These are phyloP conservation scores for Ostrea denselamellosa DNA, from an alignment of 1,140 invertebrate genomes.

Conservation along the genomic window DNA sequence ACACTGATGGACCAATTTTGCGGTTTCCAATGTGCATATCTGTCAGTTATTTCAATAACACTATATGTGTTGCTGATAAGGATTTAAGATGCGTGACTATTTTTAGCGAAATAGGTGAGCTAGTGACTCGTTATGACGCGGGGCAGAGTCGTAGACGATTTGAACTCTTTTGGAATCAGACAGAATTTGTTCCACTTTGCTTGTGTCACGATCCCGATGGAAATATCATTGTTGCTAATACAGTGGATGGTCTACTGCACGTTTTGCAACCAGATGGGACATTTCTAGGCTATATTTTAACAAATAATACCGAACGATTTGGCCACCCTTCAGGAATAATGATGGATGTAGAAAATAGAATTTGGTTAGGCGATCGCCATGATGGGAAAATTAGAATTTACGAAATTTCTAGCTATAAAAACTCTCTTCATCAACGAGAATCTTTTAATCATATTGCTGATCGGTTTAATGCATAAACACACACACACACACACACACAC, in stretches of 20 bases:
- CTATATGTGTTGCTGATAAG: constrained; percentile 6
- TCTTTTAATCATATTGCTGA: background rate
- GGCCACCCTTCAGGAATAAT: background rate
- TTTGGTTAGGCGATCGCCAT: constrained; percentile 25
- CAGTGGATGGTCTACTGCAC: background rate
- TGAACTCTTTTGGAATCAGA: background rate
- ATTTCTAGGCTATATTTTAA: constrained; percentile 38
- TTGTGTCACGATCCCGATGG: constrained; percentile 31
- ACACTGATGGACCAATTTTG: background rate
- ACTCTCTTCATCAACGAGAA: background rate
- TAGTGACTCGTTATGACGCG: background rate
- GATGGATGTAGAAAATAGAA: background rate
- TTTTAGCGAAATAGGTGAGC: background rate
- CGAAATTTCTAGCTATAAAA: constrained; percentile 37
- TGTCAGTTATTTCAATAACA: background rate
- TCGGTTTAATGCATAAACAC: background rate
- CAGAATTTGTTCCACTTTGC: background rate
- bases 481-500: too few relatives aligned
- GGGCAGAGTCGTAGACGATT: background rate
- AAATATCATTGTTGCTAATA: constrained; percentile 30
- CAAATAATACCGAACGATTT: background rate
- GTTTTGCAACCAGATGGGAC: constrained; percentile 14
- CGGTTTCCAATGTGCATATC: background rate
- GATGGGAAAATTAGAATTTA: constrained; percentile 40
- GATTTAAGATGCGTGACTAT: background rate